Base-by-base conservation (phyloP, 2,113 vertebrate genomes). In the Amphilophus citrinellus region DNA sequence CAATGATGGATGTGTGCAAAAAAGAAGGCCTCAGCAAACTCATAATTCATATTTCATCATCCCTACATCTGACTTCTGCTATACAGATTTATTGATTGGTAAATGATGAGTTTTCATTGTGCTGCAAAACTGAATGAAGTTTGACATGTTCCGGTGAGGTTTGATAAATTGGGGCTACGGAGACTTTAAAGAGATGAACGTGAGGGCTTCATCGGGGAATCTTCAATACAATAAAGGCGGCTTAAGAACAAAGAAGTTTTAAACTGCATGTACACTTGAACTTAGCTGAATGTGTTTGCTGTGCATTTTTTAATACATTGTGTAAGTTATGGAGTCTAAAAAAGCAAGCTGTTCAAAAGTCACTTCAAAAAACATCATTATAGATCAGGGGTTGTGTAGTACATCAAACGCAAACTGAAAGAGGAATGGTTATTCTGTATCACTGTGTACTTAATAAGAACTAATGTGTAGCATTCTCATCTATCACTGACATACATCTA, bases 91-190 rank as follows among this genome's bases (percentile, higher is more conserved):
- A 93, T 94, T 93, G 93, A 95, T 93, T 89, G 92, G 89, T 90
- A 93, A 95, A 84, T 93, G 88, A 94, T 88, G 89, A 92, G 86
- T 93, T 95, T 94, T 94, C 89, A 93, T 93, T 93, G 93, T 91
- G 91, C 86, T 80, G 84, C 73, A 83, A 83, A 91, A 89, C 83
- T 89, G 90, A 91, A 93, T 89, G 89, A 91, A 87, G 87, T 87
- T 77, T 93, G 92, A 94, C 91, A 87, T 59, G 73, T 89, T 89
- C 84, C 35, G 14, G 66, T 85, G 84, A 88, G 76, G 73, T 80
- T 78, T 92, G 89, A 94, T 90, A 61, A 90, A 93, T 91, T 62
- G 82, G 61, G 22, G 42, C 59, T 66, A 73, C 90, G 68, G 81
- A 30, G n/a, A 80, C 39, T 65, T 79, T 83, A 3, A 80, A 66